These are phyloP conservation scores for Athripsodes cinereus DNA, from an alignment of 2,888 invertebrate genomes.

Conservation along the genomic window DNA sequence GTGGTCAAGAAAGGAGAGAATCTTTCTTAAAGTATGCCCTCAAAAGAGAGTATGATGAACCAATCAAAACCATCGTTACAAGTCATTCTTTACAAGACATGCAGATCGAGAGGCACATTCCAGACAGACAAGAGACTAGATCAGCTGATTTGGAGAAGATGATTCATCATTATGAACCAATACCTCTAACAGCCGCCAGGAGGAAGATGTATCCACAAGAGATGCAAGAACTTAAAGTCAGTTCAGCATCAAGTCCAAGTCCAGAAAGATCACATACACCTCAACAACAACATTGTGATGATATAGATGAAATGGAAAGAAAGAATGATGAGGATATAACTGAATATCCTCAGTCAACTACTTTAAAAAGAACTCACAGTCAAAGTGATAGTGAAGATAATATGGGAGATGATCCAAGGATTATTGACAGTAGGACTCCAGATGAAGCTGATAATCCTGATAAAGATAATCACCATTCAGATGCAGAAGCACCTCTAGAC, in stretches of 20 bases:
- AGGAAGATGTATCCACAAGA: constrained; percentile 47
- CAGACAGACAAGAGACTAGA: constrained; percentile 20
- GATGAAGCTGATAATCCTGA: constrained; percentile 13
- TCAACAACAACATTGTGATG: not conserved
- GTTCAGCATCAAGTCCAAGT: constrained; percentile 14
- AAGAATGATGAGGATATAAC: not conserved
- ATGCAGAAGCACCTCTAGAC: constrained; percentile 71
- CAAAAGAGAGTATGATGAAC: constrained; percentile 16
- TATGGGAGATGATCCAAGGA: not conserved
- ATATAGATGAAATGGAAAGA: constrained; percentile 2
- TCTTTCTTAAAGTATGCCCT: constrained; percentile 20
- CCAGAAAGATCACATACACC: not conserved
- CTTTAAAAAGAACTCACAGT: constrained; percentile 17
- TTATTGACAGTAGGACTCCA: not conserved
- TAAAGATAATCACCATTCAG: constrained; percentile 32
- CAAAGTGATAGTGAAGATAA: constrained; percentile 28
- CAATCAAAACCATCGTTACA: constrained; percentile 28
- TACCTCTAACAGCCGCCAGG: constrained; percentile 40
- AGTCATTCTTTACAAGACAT: constrained; percentile 27
- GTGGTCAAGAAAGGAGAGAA: constrained; percentile 9
- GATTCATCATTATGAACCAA: constrained; percentile 14
- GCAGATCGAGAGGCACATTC: constrained; percentile 20
- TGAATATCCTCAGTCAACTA: not conserved
- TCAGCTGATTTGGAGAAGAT: constrained; percentile 21
- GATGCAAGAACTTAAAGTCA: constrained; percentile 17